phyloP scores from a whole-genome alignment of 2,113 vertebrate genomes.

The Platysternon megacephalum region DNA sequence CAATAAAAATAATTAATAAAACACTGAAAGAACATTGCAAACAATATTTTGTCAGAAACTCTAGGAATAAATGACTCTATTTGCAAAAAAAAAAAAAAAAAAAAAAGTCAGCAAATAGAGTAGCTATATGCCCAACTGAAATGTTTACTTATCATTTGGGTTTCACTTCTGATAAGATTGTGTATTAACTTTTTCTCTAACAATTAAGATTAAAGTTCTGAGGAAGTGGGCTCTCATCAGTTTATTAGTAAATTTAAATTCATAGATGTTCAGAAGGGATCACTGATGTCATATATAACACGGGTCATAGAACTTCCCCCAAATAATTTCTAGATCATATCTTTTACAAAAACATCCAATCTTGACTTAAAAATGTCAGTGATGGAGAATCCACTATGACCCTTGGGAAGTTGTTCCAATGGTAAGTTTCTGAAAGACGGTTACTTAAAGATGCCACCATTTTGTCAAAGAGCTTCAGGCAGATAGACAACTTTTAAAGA shows the following conservation, averaged over 20 bases:
- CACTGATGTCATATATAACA: background rate
- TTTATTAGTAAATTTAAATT: background rate
- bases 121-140: background rate
- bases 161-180: background rate
- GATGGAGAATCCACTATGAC: background rate
- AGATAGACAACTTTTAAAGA: background rate
- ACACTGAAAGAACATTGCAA: no score
- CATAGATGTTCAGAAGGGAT: background rate
- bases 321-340: background rate
- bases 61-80: no score
- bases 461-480: background rate
- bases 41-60: no score
- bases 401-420: background rate
- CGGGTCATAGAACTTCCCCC: background rate
- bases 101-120: background rate
- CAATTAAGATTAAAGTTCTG: background rate
- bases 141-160: background rate
- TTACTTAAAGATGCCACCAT: background rate
- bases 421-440: background rate
- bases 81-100: no score
- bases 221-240: background rate
- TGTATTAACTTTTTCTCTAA: background rate
- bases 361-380: background rate
- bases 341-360: background rate
- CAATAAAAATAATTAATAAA: no score